Conservation (phyloP, 2,113 vertebrate genomes). For the Elgaria multicarinata region DNA sequence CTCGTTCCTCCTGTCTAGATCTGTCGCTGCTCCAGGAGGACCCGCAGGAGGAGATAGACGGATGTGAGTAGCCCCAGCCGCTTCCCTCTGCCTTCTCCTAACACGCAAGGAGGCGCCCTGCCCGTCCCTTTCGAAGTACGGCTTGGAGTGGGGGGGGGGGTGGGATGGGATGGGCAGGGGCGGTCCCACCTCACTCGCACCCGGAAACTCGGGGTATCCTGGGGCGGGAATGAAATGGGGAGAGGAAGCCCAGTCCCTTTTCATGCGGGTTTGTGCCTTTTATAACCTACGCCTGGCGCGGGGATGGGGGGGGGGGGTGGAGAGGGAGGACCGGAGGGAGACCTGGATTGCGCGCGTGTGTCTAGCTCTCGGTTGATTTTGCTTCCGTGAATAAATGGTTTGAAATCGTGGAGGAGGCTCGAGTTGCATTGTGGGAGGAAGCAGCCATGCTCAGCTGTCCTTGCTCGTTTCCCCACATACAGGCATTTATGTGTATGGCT, state of each 20-base stretch:
- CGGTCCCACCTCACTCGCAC: neutral
- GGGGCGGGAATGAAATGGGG: neutral
- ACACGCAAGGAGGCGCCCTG: neutral
- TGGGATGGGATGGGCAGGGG: neutral
- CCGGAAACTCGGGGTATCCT: slow-evolving; percentile 3
- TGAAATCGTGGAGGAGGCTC: slow-evolving; percentile 35
- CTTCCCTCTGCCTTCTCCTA: neutral
- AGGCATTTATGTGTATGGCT: neutral
- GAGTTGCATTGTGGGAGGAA: slow-evolving; percentile 51
- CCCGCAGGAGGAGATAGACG: slow-evolving; percentile 86
- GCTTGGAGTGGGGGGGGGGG: neutral
- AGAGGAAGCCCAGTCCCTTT: neutral
- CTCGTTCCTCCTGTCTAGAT: slow-evolving; percentile 74
- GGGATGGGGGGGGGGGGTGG: neutral
- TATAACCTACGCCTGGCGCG: neutral
- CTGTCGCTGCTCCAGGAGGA: slow-evolving; percentile 88
- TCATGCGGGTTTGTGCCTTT: neutral
- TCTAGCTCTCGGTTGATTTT: neutral
- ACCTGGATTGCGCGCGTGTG: neutral
- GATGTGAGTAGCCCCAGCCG: slow-evolving; percentile 80
- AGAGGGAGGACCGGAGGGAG: too few relatives aligned
- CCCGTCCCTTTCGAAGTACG: neutral
- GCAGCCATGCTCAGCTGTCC: slow-evolving; percentile 28
- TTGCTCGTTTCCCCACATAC: neutral
- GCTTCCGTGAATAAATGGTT: slow-evolving; percentile 41